Conservation (phyloP, 2,888 invertebrate species). For the Nymphalis polychloros region DNA sequence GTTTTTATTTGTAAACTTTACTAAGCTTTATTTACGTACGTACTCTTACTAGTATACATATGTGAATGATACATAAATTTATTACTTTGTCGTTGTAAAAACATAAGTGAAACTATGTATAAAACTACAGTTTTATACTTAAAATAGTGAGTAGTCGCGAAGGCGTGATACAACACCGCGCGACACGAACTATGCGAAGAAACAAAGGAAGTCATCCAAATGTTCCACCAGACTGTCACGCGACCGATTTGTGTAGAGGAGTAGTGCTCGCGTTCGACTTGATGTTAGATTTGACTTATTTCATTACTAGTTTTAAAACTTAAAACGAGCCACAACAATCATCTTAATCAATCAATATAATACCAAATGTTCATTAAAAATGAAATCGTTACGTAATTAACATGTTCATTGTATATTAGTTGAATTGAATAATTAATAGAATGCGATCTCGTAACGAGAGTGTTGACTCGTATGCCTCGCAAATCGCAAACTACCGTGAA, state of each 20-base stretch:
- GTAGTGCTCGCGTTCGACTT: conserved; percentile 19
- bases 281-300: conserved; percentile 22
- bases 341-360: background rate
- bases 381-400: conserved; percentile 48
- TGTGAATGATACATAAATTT: background rate
- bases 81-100: conserved; percentile 8
- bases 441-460: conserved; percentile 52
- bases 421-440: conserved; percentile 26
- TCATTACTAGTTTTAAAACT: conserved; percentile 6
- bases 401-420: conserved; percentile 22
- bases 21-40: too few relatives aligned
- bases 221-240: conserved; percentile 72
- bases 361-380: conserved; percentile 2
- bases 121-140: conserved; percentile 28
- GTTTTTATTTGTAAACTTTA: too few relatives aligned
- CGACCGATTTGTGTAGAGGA: conserved; percentile 45
- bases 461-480: conserved; percentile 59
- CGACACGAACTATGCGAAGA: conserved; percentile 63
- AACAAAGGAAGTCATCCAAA: conserved; percentile 73
- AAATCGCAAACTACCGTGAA: conserved; percentile 60
- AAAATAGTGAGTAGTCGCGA: conserved; percentile 27
- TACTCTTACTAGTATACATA: too few relatives aligned
- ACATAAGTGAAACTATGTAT: conserved; percentile 14
- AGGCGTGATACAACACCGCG: conserved; percentile 45
- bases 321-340: background rate